Evolutionary conservation across 2,113 vertebrate species (phyloP), one percentile per base, ranked within the genome.

Genomic region (Phylloscopus trochilus): DNA sequence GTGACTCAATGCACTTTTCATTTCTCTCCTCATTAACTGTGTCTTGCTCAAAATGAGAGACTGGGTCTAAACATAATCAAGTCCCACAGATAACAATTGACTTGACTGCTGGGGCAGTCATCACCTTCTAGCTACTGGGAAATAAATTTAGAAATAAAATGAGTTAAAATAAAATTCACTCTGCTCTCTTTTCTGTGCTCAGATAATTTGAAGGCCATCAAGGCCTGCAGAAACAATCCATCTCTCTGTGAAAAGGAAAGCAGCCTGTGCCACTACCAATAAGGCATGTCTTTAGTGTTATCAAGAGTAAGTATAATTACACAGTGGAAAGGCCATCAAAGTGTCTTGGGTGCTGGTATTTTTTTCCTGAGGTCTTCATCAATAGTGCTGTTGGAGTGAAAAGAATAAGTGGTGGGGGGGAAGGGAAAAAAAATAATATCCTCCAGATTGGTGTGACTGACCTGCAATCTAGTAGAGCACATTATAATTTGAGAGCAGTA

Each of bases 1-100:
- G 96, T 96, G 97, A 98, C 97, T 98, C 94, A 83, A 97, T 94
- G 95, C 95, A 96, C 98, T 98, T 97, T 98, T 97, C 97, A 97
- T 98, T 98, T 98, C 97, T 98, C 97, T 98, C 96, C 98, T 98
- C 98, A 98, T 98, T 98, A 98, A 98, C 97, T 97, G 97, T 97
- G 97, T 98, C 97, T 98, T 98, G 93, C 97, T 98, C 97, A 97
- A 97, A 98, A 98, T 98, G 97, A 98, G 97, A 94, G 52, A 97
- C 97, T 90, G 95, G 95, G 96, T 97, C 96, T 98, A 97, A 98
- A 97, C 94, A 82, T 97, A 98, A 98, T 98, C 98, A 98, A 96
- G 97, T 98, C 97, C 97, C 97, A 98, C 97, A 97, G 98, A 98
- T 97, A 98, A 97, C 97, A 98, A 98, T 95, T 98, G 98, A 98